Percentiles rank a stretch among this genome's conserved stretches.
Evolutionary conservation across 2,113 vertebrate genomes (phyloP).

Genomic region (Hippocampus barbouri): DNA sequence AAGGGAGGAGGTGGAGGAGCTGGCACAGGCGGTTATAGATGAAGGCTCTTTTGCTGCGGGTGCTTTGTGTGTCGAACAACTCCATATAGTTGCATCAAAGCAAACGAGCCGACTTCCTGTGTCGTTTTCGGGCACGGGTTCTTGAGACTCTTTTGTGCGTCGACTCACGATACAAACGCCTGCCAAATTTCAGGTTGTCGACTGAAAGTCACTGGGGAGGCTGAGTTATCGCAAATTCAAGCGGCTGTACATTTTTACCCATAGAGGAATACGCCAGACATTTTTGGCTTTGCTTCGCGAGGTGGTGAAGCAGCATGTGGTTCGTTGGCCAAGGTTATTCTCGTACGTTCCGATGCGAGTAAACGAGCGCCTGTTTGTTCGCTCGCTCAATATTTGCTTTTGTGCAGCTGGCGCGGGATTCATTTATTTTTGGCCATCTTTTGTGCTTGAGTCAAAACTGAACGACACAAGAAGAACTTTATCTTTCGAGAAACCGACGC

Average conservation of each 20-base stretch:
- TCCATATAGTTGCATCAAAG: background rate
- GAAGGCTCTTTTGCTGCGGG: constrained; percentile 37
- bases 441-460: background rate
- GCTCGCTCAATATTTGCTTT: too few relatives aligned
- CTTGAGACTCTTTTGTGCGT: background rate
- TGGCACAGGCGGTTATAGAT: constrained; percentile 37
- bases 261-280: too few relatives aligned
- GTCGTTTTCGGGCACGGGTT: background rate
- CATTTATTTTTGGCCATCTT: background rate
- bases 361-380: too few relatives aligned
- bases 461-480: background rate
- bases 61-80: constrained; percentile 26
- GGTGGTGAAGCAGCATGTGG: too few relatives aligned
- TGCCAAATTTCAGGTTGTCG: background rate
- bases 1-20: constrained; percentile 38
- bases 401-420: background rate
- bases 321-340: too few relatives aligned
- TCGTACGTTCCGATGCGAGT: too few relatives aligned
- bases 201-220: background rate
- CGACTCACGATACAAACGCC: background rate
- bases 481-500: background rate
- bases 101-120: background rate
- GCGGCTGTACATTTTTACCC: too few relatives aligned
- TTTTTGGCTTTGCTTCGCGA: too few relatives aligned
- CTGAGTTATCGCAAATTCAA: background rate